A percentile compares a stretch with the other conserved stretches of the same genome.
Evolutionary conservation across 2,888 invertebrate species (phyloP).

Genomic region (Tachina fera): DNA sequence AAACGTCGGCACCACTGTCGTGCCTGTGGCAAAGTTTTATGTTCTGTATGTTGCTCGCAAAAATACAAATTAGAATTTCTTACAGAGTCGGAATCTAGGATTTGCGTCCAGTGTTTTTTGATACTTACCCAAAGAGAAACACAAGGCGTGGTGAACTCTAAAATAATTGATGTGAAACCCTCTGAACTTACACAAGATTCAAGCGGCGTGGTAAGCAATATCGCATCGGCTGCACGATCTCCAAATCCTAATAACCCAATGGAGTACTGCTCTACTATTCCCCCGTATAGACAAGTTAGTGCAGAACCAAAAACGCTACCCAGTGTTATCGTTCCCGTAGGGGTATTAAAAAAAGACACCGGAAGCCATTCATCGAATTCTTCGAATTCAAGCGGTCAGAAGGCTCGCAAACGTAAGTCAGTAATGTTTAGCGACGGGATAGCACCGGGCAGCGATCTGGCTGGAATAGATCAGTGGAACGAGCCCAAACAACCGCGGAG

Average conservation of each 20-base stretch:
- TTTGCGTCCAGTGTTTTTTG: constrained; percentile 89
- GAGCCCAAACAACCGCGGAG: constrained; percentile 82
- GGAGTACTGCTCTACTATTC: constrained; percentile 93
- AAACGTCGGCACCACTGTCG: constrained; percentile 94
- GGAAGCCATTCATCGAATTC: constrained; percentile 79
- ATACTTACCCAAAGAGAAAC: constrained; percentile 84
- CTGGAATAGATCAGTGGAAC: constrained; percentile 87
- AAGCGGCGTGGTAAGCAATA: constrained; percentile 55
- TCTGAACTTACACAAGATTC: constrained; percentile 14
- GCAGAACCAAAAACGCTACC: constrained; percentile 84
- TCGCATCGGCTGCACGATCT: constrained; percentile 81
- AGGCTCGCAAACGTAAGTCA: constrained; percentile 86
- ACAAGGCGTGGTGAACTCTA: constrained; percentile 9
- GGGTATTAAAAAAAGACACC: constrained; percentile 87
- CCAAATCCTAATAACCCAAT: constrained; percentile 94
- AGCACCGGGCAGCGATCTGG: constrained; percentile 92
- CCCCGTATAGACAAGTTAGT: constrained; percentile 89
- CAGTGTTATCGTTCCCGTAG: constrained; percentile 93
- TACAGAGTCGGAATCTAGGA: constrained; percentile 89
- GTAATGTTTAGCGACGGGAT: constrained; percentile 96
- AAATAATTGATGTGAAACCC: not conserved
- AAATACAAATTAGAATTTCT: constrained; percentile 89
- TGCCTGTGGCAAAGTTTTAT: constrained; percentile 92
- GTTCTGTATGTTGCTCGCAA: constrained; percentile 90
- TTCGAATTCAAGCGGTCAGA: constrained; percentile 78